Conservation (phyloP, 2,888 invertebrate species). For the Chymomyza procnemis region DNA sequence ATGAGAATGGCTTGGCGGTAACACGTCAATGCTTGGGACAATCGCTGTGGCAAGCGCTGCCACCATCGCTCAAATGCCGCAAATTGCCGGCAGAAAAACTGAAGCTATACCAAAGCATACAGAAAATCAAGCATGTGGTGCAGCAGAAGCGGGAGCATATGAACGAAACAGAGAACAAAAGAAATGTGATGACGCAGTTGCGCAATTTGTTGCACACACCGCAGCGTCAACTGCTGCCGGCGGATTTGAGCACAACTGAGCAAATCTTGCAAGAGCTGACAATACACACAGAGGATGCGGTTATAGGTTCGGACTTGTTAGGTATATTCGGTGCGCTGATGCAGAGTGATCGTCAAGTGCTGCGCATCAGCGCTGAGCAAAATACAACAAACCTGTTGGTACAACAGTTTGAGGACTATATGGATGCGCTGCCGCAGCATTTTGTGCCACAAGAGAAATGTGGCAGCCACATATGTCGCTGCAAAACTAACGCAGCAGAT, state of each 20-base stretch:
- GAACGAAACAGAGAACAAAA: conserved; percentile 12
- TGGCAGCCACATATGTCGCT: neutral
- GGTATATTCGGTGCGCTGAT: conserved; percentile 80
- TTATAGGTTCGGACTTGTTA: conserved; percentile 56
- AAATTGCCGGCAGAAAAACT: conserved; percentile 18
- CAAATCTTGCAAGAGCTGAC: conserved; percentile 51
- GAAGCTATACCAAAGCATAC: neutral
- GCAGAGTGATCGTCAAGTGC: conserved; percentile 76
- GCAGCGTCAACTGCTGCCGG: conserved; percentile 78
- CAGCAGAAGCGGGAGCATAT: conserved; percentile 37
- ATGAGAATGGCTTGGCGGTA: conserved; percentile 81
- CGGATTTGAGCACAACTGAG: conserved; percentile 81
- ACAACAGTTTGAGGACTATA: conserved; percentile 81
- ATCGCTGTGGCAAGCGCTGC: conserved; percentile 79
- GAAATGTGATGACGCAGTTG: conserved; percentile 35
- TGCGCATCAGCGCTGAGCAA: conserved; percentile 77
- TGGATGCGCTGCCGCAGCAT: conserved; percentile 77
- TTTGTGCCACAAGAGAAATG: conserved; percentile 40
- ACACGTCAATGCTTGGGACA: conserved; percentile 81
- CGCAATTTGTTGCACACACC: conserved; percentile 37
- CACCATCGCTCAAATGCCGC: conserved; percentile 38
- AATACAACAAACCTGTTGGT: conserved; percentile 84
- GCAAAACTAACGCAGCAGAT: accelerated
- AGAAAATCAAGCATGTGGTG: neutral
- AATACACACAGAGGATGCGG: conserved; percentile 13